These are phyloP conservation scores for Thamnophis elegans DNA, from an alignment of 2,797 vertebrate species.

Conservation along the genomic window DNA sequence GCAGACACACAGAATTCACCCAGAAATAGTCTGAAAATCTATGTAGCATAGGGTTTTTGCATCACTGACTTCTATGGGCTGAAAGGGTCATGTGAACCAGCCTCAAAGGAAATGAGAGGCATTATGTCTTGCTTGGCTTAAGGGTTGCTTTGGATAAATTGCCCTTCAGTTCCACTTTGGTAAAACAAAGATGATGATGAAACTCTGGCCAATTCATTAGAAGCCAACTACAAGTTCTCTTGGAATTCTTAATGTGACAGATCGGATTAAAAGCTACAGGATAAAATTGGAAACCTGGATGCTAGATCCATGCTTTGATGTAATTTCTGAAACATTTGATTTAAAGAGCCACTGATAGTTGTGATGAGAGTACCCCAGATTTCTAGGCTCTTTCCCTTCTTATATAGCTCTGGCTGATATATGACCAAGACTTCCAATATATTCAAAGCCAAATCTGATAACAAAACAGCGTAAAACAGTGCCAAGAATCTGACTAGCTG, in stretches of 20 bases:
- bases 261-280: background rate
- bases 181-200: background rate
- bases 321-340: slow-evolving; percentile 12
- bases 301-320: background rate
- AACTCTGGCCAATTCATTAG: background rate
- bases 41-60: background rate
- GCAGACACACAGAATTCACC: background rate
- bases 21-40: background rate
- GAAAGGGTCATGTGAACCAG: background rate
- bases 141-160: background rate
- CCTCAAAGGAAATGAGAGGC: background rate
- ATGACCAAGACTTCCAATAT: slow-evolving; percentile 19
- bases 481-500: slow-evolving; percentile 63
- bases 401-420: background rate
- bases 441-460: slow-evolving; percentile 49
- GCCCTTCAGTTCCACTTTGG: background rate
- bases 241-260: background rate
- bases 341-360: slow-evolving; percentile 33
- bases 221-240: background rate
- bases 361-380: slow-evolving; percentile 38
- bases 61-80: background rate
- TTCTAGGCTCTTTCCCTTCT: slow-evolving; percentile 11
- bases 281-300: background rate
- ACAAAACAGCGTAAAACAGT: slow-evolving; percentile 32
- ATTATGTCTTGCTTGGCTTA: background rate